A percentile compares a stretch with the other conserved stretches of the same genome.
Conservation (phyloP, 2,113 vertebrate species). For the Proteles cristata region DNA sequence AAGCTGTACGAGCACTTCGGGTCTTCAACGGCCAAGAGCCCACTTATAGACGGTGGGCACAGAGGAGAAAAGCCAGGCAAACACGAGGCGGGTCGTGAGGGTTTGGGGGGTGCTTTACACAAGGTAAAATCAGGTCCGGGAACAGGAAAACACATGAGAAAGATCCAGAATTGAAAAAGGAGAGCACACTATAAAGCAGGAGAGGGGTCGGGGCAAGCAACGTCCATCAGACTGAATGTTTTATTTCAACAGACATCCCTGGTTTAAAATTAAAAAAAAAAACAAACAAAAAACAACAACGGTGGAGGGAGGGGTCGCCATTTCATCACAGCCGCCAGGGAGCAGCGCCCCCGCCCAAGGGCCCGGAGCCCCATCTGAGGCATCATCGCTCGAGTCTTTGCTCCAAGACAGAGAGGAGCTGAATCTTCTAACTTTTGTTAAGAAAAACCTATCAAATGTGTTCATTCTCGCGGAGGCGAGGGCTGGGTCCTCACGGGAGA, state of each 20-base stretch:
- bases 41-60: too few relatives aligned
- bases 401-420: slow-evolving; percentile 66
- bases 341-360: slow-evolving; percentile 39
- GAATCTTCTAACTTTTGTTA: slow-evolving; percentile 72
- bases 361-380: slow-evolving; percentile 33
- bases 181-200: background rate
- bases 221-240: slow-evolving; percentile 70
- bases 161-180: background rate
- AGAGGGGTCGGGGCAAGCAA: background rate
- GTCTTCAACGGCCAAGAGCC: background rate
- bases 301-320: background rate
- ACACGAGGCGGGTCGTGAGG: background rate
- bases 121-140: background rate
- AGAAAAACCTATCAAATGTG: slow-evolving; percentile 79
- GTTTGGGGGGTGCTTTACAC: background rate
- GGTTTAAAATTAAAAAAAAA: slow-evolving; percentile 42
- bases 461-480: slow-evolving; percentile 75
- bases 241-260: slow-evolving; percentile 82
- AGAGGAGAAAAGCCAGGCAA: background rate
- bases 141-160: background rate
- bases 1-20: background rate
- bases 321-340: slow-evolving; percentile 51
- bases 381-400: slow-evolving; percentile 55
- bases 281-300: background rate
- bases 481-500: slow-evolving; percentile 62